These are phyloP conservation scores for Tympanoctomys barrerae DNA, from an alignment of 2,797 vertebrate genomes.

Conservation along the genomic window DNA sequence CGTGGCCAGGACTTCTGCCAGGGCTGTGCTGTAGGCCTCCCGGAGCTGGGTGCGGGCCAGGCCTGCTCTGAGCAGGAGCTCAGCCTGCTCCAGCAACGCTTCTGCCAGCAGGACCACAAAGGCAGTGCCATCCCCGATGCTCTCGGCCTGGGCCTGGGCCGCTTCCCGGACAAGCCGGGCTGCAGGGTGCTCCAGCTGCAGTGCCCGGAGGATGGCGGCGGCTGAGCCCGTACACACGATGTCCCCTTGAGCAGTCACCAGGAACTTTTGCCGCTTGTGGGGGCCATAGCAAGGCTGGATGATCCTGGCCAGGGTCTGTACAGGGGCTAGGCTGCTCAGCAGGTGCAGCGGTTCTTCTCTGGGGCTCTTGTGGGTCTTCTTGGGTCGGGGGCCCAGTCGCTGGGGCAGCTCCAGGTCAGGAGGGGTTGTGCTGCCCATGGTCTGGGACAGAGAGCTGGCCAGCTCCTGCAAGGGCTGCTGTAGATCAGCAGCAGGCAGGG, in stretches of 20 bases:
- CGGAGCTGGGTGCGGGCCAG: conserved; percentile 54
- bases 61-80: conserved; percentile 57
- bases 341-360: not conserved
- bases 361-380: fast-evolving
- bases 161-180: conserved; percentile 68
- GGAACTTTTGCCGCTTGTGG: conserved; percentile 68
- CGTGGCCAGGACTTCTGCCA: not conserved
- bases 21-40: conserved; percentile 51
- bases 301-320: conserved; percentile 63
- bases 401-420: not conserved
- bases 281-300: conserved; percentile 77
- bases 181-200: conserved; percentile 74
- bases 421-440: not conserved
- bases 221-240: not conserved
- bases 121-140: conserved; percentile 57
- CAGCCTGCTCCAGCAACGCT: conserved; percentile 68
- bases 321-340: conserved; percentile 46
- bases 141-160: conserved; percentile 52
- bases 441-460: not conserved
- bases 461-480: not conserved
- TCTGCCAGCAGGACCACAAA: conserved; percentile 69
- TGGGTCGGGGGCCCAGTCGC: not conserved
- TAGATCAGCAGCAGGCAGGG: not conserved
- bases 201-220: conserved; percentile 62
- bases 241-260: conserved; percentile 55